Conservation (phyloP, 2,797 vertebrate species). For the Pseudopleuronectes americanus region DNA sequence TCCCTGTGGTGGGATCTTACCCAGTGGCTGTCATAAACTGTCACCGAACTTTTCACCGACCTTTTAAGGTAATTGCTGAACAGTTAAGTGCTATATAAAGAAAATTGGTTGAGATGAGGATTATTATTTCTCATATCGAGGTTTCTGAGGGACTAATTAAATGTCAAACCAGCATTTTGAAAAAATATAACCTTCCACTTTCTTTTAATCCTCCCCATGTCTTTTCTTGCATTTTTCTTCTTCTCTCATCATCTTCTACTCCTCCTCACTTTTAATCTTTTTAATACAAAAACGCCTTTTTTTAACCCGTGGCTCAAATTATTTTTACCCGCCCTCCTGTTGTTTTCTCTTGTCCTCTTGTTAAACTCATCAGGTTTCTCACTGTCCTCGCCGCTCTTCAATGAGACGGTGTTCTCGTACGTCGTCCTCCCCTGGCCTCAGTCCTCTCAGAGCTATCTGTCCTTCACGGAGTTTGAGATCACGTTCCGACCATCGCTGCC, state of each 20-base stretch:
- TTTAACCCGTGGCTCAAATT: background rate
- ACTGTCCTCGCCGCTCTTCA: slow-evolving; percentile 91
- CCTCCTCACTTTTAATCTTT: slow-evolving; percentile 22
- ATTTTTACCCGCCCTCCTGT: background rate
- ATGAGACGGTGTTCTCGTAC: slow-evolving; percentile 89
- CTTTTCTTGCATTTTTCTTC: slow-evolving; percentile 1
- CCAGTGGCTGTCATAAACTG: slow-evolving; percentile 13
- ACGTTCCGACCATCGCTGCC: slow-evolving; percentile 86
- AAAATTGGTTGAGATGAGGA: slow-evolving; percentile 32
- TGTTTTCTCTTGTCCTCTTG: background rate
- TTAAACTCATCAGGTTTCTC: slow-evolving; percentile 83
- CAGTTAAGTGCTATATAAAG: slow-evolving; percentile 27
- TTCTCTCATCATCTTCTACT: slow-evolving; percentile 4
- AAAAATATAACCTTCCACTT: slow-evolving; percentile 8
- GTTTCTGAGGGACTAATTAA: slow-evolving; percentile 26
- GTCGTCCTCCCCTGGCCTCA: slow-evolving; percentile 90
- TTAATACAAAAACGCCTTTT: background rate
- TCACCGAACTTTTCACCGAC: no score
- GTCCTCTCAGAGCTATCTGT: slow-evolving; percentile 90
- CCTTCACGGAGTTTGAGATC: slow-evolving; percentile 96
- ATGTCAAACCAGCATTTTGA: slow-evolving; percentile 27
- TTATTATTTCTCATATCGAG: slow-evolving; percentile 31
- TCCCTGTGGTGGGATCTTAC: slow-evolving; percentile 3
- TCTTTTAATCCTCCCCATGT: background rate
- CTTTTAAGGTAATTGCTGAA: slow-evolving; percentile 53